These are phyloP conservation scores for Spheniscus humboldti DNA, from an alignment of 2,797 vertebrate genomes.

Conservation along the genomic window DNA sequence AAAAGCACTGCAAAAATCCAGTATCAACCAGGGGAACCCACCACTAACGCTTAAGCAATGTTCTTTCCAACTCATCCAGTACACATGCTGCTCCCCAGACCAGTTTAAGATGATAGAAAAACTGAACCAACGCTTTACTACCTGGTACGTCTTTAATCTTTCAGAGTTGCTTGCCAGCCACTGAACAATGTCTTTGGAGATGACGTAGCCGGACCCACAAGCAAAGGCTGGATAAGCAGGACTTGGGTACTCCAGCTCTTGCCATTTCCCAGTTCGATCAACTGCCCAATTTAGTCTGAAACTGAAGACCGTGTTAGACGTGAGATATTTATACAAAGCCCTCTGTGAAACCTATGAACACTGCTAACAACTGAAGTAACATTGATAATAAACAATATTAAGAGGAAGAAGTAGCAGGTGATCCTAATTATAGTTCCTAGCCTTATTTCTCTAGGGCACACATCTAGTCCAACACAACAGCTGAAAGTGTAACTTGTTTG, in stretches of 20 bases:
- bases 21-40: not conserved
- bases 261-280: constrained; percentile 96
- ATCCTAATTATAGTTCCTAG: not conserved
- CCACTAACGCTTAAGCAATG: not conserved
- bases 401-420: not conserved
- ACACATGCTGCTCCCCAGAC: not conserved
- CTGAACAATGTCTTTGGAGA: constrained; percentile 88
- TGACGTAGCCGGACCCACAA: constrained; percentile 93
- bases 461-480: not conserved
- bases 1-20: not conserved
- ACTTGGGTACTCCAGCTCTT: constrained; percentile 94
- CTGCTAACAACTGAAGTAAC: not conserved
- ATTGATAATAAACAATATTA: not conserved
- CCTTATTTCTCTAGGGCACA: not conserved
- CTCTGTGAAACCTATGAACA: not conserved
- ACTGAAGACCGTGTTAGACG: constrained; percentile 70
- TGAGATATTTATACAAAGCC: not conserved
- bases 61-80: not conserved
- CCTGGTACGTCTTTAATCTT: constrained; percentile 94
- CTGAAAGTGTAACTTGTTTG: not conserved
- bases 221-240: constrained; percentile 95
- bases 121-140: constrained; percentile 26
- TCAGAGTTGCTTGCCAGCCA: constrained; percentile 91
- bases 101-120: not conserved
- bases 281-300: constrained; percentile 98